Conservation (phyloP, 1,140 invertebrate species). For the silkworm (Bombyx mori) region DNA sequence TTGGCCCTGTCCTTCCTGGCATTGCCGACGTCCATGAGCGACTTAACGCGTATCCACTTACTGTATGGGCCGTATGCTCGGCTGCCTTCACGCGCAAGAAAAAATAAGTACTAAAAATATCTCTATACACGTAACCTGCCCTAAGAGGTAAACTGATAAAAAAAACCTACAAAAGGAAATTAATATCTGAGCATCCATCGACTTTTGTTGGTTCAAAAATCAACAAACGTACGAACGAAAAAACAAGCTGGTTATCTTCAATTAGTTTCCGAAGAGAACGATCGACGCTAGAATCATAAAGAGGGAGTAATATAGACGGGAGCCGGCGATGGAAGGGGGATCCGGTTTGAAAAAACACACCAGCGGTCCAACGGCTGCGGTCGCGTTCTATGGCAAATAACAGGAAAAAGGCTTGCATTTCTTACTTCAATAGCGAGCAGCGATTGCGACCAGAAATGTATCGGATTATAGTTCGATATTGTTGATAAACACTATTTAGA, state of each 20-base stretch:
- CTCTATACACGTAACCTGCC: neutral
- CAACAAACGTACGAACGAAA: slow-evolving; percentile 34
- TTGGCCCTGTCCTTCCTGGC: too few relatives aligned
- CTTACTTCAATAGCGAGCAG: slow-evolving; percentile 15
- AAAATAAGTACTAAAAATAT: neutral
- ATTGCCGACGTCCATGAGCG: too few relatives aligned
- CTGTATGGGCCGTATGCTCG: too few relatives aligned
- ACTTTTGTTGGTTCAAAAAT: slow-evolving; percentile 26
- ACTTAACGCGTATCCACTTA: too few relatives aligned
- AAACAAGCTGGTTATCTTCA: slow-evolving; percentile 56
- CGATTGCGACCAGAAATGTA: neutral
- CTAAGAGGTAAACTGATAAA: neutral
- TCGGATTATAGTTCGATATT: neutral
- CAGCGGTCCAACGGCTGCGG: slow-evolving; percentile 26
- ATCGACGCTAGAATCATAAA: slow-evolving; percentile 41
- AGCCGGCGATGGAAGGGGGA: slow-evolving; percentile 26
- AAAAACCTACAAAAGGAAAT: neutral
- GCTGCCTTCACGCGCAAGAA: too few relatives aligned
- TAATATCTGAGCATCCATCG: neutral
- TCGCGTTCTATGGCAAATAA: slow-evolving; percentile 17
- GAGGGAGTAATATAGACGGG: slow-evolving; percentile 35
- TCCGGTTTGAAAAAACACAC: slow-evolving; percentile 45
- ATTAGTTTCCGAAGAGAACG: slow-evolving; percentile 52
- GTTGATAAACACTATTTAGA: too few relatives aligned
- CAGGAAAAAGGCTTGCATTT: slow-evolving; percentile 37